phyloP scores from a whole-genome alignment of 2,113 vertebrate genomes.

The Dasyurus viverrinus region DNA sequence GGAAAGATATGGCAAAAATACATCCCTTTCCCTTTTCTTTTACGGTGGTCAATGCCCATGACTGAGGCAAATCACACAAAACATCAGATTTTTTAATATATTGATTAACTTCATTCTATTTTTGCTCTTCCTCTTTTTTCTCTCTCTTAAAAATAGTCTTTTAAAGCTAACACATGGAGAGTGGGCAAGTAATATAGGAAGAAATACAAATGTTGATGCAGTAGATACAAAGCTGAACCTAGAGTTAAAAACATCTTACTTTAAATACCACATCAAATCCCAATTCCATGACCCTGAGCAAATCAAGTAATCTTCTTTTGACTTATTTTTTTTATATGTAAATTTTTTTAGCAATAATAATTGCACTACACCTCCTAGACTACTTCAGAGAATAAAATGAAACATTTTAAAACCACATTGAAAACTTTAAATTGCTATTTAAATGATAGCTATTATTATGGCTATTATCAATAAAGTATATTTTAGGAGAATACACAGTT shows the following conservation, averaged over 20 bases:
- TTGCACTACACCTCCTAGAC: background rate
- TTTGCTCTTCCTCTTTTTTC: background rate
- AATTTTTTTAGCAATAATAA: background rate
- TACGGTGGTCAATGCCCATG: background rate
- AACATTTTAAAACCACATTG: background rate
- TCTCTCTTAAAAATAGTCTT: background rate
- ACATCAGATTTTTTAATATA: background rate
- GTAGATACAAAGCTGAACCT: too few relatives aligned
- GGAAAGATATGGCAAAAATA: background rate
- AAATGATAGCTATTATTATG: background rate
- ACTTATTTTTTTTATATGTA: background rate
- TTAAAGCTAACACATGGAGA: background rate
- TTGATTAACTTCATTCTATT: background rate
- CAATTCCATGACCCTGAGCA: background rate
- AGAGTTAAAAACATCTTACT: too few relatives aligned
- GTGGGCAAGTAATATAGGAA: background rate
- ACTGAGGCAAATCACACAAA: background rate
- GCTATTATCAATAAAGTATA: slow-evolving; percentile 11
- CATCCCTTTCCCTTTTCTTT: background rate
- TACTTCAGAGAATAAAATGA: background rate
- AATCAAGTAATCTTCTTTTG: background rate
- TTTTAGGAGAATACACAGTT: slow-evolving; percentile 43
- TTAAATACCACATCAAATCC: background rate
- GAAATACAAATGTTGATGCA: too few relatives aligned
- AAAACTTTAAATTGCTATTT: background rate